phyloP scores from a whole-genome alignment of 1,140 invertebrate genomes.

The Octopus bimaculoides region DNA sequence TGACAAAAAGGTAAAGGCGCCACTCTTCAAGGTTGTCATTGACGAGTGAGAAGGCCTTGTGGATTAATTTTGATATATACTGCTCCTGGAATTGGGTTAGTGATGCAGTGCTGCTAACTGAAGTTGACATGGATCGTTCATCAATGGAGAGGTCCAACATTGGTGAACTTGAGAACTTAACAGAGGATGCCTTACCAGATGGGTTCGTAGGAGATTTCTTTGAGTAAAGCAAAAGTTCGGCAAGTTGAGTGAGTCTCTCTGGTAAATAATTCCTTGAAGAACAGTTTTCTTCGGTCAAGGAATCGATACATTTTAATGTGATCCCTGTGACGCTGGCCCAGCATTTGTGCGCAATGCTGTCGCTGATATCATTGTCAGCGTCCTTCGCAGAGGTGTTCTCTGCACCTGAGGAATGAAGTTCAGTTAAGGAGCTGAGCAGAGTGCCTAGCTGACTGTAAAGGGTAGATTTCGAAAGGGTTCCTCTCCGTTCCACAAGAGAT shows the following conservation, averaged over 20 bases:
- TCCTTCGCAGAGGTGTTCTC: background rate
- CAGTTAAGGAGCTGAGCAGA: slow-evolving; percentile 24
- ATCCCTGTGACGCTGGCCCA: background rate
- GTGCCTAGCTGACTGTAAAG: slow-evolving; percentile 33
- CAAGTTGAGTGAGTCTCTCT: too few species aligned
- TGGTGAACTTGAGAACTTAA: too few species aligned
- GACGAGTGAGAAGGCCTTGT: slow-evolving; percentile 29
- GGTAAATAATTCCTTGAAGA: too few species aligned
- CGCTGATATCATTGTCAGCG: too few species aligned
- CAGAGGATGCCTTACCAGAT: too few species aligned
- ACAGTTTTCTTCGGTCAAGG: too few species aligned
- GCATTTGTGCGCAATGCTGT: background rate
- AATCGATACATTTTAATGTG: background rate
- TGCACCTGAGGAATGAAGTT: background rate
- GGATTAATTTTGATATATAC: slow-evolving; percentile 28
- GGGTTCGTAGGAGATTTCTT: too few species aligned
- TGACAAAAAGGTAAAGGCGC: slow-evolving; percentile 32
- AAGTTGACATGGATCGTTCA: too few species aligned
- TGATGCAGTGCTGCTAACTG: background rate
- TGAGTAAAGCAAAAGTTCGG: too few species aligned
- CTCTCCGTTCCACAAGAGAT: slow-evolving; percentile 37
- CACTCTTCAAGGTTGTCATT: slow-evolving; percentile 22
- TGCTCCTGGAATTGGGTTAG: background rate
- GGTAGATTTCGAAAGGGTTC: slow-evolving; percentile 34
- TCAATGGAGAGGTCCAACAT: too few species aligned